Conservation (phyloP, 2,113 vertebrate species). For the Cyprinus carpio region DNA sequence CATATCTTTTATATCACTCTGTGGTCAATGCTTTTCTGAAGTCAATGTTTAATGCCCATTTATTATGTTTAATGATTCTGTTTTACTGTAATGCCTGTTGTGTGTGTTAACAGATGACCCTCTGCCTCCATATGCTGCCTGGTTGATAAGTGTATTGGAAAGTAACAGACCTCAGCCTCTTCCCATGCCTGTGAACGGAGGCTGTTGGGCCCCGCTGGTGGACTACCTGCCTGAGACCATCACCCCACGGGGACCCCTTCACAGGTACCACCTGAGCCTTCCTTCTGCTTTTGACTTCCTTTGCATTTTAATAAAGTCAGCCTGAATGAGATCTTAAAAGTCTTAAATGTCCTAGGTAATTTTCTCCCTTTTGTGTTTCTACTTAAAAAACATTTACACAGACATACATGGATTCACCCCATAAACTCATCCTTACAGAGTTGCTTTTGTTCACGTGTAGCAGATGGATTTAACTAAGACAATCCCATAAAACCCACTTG, state of each 20-base stretch:
- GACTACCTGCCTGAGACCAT: slow-evolving; percentile 98
- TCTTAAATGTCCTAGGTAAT: neutral
- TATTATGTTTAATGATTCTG: neutral
- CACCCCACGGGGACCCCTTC: slow-evolving; percentile 91
- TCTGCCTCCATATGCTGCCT: slow-evolving; percentile 91
- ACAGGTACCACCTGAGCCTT: slow-evolving; percentile 78
- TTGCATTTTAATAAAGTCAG: neutral
- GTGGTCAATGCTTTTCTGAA: too few species aligned
- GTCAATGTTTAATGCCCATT: neutral
- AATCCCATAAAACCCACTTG: too few species aligned
- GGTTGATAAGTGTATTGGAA: slow-evolving; percentile 90
- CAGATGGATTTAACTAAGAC: too few species aligned
- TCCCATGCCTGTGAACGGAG: slow-evolving; percentile 95
- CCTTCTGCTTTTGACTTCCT: neutral
- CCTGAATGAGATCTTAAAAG: neutral
- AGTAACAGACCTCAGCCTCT: slow-evolving; percentile 91
- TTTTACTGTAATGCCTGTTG: neutral
- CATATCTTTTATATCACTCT: too few species aligned
- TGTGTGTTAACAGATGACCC: slow-evolving; percentile 81
- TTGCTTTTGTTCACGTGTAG: too few species aligned
- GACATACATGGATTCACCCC: neutral
- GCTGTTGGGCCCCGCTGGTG: slow-evolving; percentile 96
- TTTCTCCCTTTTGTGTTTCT: too few species aligned
- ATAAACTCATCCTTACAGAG: neutral
- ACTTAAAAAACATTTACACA: neutral